phyloP scores from a whole-genome alignment of 37 sponge, comb jelly and placozoan genomes.

The Spongilla lacustris region DNA sequence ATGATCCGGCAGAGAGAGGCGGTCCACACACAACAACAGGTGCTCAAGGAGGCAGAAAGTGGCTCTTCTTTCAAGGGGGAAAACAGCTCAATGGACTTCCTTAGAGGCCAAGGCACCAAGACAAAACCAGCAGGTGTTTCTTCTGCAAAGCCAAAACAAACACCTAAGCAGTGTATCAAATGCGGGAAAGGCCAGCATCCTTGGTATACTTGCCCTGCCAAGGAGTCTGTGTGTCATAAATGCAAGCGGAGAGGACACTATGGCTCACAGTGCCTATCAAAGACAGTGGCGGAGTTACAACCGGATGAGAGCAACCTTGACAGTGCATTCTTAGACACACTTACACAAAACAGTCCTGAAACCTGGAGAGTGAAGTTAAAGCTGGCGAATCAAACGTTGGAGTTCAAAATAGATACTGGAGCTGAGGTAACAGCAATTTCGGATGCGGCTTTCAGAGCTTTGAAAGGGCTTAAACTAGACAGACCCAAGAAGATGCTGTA shows the following conservation, averaged over 20 bases:
- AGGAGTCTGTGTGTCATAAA: slow-evolving; percentile 33
- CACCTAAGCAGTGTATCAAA: background rate
- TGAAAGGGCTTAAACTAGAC: slow-evolving; percentile 6
- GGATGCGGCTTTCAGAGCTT: background rate
- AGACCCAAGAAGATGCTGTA: slow-evolving; percentile 19
- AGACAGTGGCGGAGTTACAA: slow-evolving; percentile 9
- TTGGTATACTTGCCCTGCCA: slow-evolving; percentile 30
- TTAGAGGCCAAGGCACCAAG: too few relatives aligned
- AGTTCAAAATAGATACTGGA: slow-evolving; percentile 36
- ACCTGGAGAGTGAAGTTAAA: background rate
- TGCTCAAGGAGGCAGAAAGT: slow-evolving; percentile 4
- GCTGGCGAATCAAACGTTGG: background rate
- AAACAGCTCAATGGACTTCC: too few relatives aligned
- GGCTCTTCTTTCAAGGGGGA: too few relatives aligned
- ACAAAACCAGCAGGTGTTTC: too few relatives aligned
- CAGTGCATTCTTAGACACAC: slow-evolving; percentile 16
- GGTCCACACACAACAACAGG: slow-evolving; percentile 13
- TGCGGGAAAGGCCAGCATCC: slow-evolving; percentile 18
- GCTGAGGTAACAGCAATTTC: slow-evolving; percentile 32
- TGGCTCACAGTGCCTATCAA: slow-evolving; percentile 18
- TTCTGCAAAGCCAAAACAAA: too few relatives aligned
- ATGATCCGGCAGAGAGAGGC: slow-evolving; percentile 30
- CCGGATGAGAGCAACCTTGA: background rate
- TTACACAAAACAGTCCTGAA: background rate
- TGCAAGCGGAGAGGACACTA: slow-evolving; percentile 41